Base-by-base conservation (phyloP, 1,140 invertebrate species). In the Adoxophyes honmai region DNA sequence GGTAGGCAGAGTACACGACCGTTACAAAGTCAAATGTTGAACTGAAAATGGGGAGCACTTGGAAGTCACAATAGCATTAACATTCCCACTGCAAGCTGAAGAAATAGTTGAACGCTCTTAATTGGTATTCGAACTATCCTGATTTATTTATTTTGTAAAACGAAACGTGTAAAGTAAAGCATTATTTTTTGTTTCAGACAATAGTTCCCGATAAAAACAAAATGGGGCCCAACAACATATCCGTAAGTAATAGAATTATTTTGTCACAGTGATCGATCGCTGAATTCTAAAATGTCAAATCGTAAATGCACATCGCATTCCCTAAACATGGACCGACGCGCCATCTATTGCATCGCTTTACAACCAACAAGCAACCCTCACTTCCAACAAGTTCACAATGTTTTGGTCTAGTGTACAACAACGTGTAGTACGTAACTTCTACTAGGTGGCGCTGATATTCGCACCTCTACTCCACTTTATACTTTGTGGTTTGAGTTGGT, bases 161-260 rank as follows among this genome's bases (percentile, higher is more conserved):
- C 6, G 2, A 28, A 28, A 28, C 21, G 6, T 28, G 2, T 28
- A 28, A 28, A 28, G 6, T 28, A 48, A 11, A 33, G 0, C n/a
- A 28, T n/a, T n/a, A n/a, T 72, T 70, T 66, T 70, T 59, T 44
- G 69, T 78, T 84, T 56, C 81, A 86, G 83, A 86, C 81, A 66
- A 75, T 68, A 75, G 66, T 78, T 76, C 68, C 68, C 55, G 72
- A 62, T 57, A 57, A 34, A 60, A 64, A 58, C 55, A 75, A 48
- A 52, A 83, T 80, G 81, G 55, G 60, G 48, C 62, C 64, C 66
- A 60, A 75, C 61, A 78, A 68, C 65, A 73, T 71, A 81, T 75
- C 76, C 76, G 83, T 86, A 58, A 84, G 81, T 86, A 78, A 21
- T 54, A 33, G 38, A 34, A 42, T 56, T 10, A 34, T 56, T 34